Conservation (phyloP, 2,888 invertebrate genomes). For the Polylopha cassiicola region DNA sequence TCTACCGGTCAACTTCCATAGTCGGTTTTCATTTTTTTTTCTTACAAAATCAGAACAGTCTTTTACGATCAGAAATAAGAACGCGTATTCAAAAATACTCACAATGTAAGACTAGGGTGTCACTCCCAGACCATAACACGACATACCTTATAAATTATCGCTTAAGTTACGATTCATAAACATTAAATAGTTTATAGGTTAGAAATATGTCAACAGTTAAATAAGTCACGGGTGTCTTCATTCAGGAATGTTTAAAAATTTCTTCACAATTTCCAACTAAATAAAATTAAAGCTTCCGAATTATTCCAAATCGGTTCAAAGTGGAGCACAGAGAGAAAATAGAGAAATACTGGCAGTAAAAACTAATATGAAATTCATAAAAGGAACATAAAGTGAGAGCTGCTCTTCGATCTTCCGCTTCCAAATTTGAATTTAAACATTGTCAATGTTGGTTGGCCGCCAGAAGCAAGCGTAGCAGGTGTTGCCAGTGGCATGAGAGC, state of each 20-base stretch:
- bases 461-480: slow-evolving; percentile 64
- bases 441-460: slow-evolving; percentile 55
- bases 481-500: slow-evolving; percentile 48
- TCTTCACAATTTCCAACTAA: slow-evolving; percentile 16
- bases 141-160: slow-evolving; percentile 33
- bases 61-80: slow-evolving; percentile 42
- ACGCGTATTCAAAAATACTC: slow-evolving; percentile 40
- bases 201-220: slow-evolving; percentile 32
- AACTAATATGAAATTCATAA: slow-evolving; percentile 34
- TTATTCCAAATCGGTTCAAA: slow-evolving; percentile 7
- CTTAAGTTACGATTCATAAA: slow-evolving; percentile 29
- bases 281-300: slow-evolving; percentile 23
- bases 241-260: slow-evolving; percentile 30
- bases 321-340: slow-evolving; percentile 17
- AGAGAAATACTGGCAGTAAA: slow-evolving; percentile 26
- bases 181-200: slow-evolving; percentile 41
- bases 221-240: slow-evolving; percentile 24
- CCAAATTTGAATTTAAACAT: slow-evolving; percentile 40
- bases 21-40: slow-evolving; percentile 29
- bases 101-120: slow-evolving; percentile 47
- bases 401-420: slow-evolving; percentile 23
- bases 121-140: slow-evolving; percentile 40
- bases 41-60: slow-evolving; percentile 58
- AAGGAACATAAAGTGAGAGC: slow-evolving; percentile 32
- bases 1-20: slow-evolving; percentile 25